Conservation (phyloP, 1,140 invertebrate species). For the Drepana arcuata region DNA sequence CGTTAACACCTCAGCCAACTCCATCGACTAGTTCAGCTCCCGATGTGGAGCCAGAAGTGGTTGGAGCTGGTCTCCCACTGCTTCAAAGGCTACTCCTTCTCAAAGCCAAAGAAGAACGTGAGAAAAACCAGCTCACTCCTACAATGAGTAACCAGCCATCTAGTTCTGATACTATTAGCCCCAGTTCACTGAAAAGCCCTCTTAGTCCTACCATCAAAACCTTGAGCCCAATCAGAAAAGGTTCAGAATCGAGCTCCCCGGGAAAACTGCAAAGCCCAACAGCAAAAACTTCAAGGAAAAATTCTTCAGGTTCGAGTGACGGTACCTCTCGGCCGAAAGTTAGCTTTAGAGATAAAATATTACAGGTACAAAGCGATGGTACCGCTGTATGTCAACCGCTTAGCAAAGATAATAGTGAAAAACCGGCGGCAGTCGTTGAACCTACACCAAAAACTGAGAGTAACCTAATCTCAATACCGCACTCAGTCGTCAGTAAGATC, state of each 20-base stretch:
- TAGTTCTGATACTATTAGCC: conserved; percentile 66
- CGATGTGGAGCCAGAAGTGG: conserved; percentile 72
- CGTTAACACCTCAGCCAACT: conserved; percentile 53
- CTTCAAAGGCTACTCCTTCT: conserved; percentile 84
- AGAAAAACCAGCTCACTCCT: conserved; percentile 64
- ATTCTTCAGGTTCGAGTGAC: conserved; percentile 67
- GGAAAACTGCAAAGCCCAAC: conserved; percentile 66
- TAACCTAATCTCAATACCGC: conserved; percentile 65
- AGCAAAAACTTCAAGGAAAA: conserved; percentile 61
- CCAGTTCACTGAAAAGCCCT: conserved; percentile 66
- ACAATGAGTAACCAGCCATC: conserved; percentile 59
- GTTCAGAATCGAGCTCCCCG: conserved; percentile 63
- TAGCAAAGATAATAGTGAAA: conserved; percentile 50
- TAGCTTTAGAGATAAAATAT: conserved; percentile 68
- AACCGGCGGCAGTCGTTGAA: conserved; percentile 54
- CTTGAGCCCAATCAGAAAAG: conserved; percentile 60
- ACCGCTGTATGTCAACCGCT: conserved; percentile 61
- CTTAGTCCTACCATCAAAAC: conserved; percentile 67
- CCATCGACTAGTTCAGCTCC: conserved; percentile 58
- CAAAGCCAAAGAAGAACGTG: conserved; percentile 84
- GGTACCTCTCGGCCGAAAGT: conserved; percentile 61
- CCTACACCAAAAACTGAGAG: conserved; percentile 60
- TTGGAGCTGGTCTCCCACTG: conserved; percentile 82
- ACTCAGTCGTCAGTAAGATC: conserved; percentile 68
- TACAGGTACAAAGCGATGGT: conserved; percentile 67